Base-by-base conservation (phyloP, 2,797 vertebrate species). In the Rhynchotus rufescens region DNA sequence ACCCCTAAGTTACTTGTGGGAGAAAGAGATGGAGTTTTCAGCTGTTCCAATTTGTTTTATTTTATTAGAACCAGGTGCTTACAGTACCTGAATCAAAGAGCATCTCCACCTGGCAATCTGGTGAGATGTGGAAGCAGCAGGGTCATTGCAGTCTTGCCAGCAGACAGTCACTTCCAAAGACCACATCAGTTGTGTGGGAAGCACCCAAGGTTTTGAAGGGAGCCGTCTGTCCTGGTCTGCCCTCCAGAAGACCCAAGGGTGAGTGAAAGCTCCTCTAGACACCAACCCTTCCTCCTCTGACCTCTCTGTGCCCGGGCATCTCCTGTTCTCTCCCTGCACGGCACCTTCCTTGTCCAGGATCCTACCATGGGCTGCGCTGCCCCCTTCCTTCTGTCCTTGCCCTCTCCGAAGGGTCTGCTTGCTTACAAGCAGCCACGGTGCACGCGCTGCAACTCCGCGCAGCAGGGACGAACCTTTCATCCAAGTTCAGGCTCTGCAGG, bases 401-500 rank as follows among this genome's bases (percentile, higher is more conserved):
- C 54, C 30, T 0, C 42, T 40, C 34, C 36, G 45, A 14, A 34
- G 40, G 16, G 22, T 62, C 54, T 34, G 32, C 45, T 74, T 57
- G 47, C n/a, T 20, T 26, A 8, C 45, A 19, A 34, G 23, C 0
- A 0, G 47, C 22, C 42, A 7, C 10, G 23, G 10, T 6, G 1
- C 7, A 0, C 4, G 16, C 15, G 2, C 26, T 64, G 23, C 6
- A 40, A 28, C 57, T 47, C 40, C 21, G 32, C 51, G 0, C 2
- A 2, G 47, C 40, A n/a, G 22, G 47, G 56, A 68, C 10, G 20
- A 54, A 12, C 26, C 12, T 0, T 0, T 2, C 17, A 28, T 45
- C 62, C 12, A 17, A 38, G 10, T 26, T 8, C 6, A 4, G 34
- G 40, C 64, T 21, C 12, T 34, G 22, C 15, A 40, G 54, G 4